Conservation (phyloP, 2,113 vertebrate genomes). For the Zapornia atra region DNA sequence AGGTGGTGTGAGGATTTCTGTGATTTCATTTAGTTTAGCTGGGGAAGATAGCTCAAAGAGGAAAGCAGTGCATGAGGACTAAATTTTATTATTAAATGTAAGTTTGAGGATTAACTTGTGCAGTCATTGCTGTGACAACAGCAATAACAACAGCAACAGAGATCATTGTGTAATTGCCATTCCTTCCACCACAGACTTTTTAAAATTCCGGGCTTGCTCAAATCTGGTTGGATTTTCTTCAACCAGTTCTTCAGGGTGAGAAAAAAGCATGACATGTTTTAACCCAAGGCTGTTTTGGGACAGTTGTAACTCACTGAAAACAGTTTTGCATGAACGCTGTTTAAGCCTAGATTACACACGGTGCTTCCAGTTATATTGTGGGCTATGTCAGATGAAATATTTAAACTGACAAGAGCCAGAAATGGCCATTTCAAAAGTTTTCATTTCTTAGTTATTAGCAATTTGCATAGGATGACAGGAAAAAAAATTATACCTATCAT, state of each 20-base stretch:
- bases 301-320: conserved; percentile 16
- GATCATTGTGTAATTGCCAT: background rate
- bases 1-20: background rate
- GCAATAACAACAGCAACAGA: background rate
- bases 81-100: background rate
- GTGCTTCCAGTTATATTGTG: background rate
- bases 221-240: conserved; percentile 47
- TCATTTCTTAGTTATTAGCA: conserved; percentile 38
- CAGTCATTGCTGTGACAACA: background rate
- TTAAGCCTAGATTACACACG: background rate
- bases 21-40: background rate
- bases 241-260: background rate
- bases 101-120: background rate
- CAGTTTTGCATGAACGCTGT: background rate
- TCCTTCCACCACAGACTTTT: background rate
- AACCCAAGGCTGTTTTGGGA: conserved; percentile 46
- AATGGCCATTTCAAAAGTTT: conserved; percentile 33
- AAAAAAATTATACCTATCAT: background rate
- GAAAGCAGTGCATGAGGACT: background rate
- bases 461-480: conserved; percentile 56
- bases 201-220: background rate
- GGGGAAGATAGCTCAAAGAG: background rate
- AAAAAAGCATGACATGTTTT: conserved; percentile 28
- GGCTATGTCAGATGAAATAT: conserved; percentile 36
- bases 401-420: conserved; percentile 8